phyloP scores from a whole-genome alignment of 2,797 vertebrate species.

The Liparis tanakae region DNA sequence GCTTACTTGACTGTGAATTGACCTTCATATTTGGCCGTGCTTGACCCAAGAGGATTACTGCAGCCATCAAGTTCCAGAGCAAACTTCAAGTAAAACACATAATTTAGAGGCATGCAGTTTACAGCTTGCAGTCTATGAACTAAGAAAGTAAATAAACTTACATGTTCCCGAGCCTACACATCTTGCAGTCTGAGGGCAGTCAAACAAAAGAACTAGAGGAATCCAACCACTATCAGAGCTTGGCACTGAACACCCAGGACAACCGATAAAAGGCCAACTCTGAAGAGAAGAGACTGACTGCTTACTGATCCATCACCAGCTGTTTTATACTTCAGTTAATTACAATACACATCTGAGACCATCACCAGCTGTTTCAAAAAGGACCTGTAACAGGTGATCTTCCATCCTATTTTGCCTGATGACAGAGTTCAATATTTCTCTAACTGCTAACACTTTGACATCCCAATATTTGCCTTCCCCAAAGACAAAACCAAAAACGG shows the following conservation, averaged over 20 bases:
- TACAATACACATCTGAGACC: conserved; percentile 30
- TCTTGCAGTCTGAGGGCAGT: conserved; percentile 41
- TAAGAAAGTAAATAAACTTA: conserved; percentile 29
- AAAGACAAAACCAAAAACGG: too few species aligned
- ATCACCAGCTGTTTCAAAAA: too few species aligned
- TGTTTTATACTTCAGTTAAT: conserved; percentile 49
- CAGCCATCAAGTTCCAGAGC: conserved; percentile 69
- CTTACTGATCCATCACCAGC: not conserved
- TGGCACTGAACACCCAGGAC: conserved; percentile 30
- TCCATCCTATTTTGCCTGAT: too few species aligned
- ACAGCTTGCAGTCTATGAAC: accelerated
- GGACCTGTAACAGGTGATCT: too few species aligned
- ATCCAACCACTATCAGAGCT: conserved; percentile 17
- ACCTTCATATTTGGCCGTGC: conserved; percentile 57
- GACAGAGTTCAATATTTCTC: too few species aligned
- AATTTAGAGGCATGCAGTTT: not conserved
- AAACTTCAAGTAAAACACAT: conserved; percentile 39
- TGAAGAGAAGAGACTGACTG: not conserved
- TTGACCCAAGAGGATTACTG: conserved; percentile 54
- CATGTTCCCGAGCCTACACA: conserved; percentile 56
- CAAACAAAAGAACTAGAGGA: conserved; percentile 28
- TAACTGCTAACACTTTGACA: too few species aligned
- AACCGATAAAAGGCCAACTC: conserved; percentile 34
- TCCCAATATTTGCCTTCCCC: too few species aligned
- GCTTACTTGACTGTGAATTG: conserved; percentile 71